A percentile compares a stretch with the other conserved stretches of the same genome.
phyloP scores from a whole-genome alignment of 2,113 vertebrate species.

The Engystomops pustulosus region DNA sequence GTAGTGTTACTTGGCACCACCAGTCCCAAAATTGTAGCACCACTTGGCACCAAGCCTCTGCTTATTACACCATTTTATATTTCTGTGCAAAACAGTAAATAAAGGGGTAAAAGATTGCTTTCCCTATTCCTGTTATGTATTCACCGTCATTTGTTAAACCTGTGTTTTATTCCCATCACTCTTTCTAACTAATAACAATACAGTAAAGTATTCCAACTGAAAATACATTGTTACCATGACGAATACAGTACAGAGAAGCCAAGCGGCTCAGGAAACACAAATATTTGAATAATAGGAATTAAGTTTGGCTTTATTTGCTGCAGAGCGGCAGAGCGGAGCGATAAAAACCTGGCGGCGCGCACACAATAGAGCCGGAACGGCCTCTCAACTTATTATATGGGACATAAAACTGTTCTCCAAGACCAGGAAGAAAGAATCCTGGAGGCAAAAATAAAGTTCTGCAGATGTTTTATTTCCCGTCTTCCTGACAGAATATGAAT shows the following conservation, averaged over 20 bases:
- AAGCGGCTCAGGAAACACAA: conserved; percentile 3
- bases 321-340: not conserved
- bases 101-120: too few species aligned
- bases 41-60: not conserved
- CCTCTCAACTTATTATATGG: conserved; percentile 48
- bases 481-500: conserved; percentile 34
- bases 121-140: not conserved
- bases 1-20: too few species aligned
- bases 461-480: conserved; percentile 36
- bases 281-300: conserved; percentile 55
- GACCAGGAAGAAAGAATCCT: not conserved
- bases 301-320: conserved; percentile 37
- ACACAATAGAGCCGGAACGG: conserved; percentile 27
- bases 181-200: not conserved
- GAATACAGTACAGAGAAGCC: not conserved
- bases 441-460: conserved; percentile 44
- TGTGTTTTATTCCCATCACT: not conserved
- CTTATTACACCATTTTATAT: too few species aligned
- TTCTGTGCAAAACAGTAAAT: too few species aligned
- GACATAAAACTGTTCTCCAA: conserved; percentile 48
- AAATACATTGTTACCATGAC: not conserved
- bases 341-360: conserved; percentile 33
- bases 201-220: not conserved
- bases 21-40: too few species aligned
- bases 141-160: not conserved